These are phyloP conservation scores for Tetragonula carbonaria DNA, from an alignment of 2,888 invertebrate genomes.

Conservation along the genomic window DNA sequence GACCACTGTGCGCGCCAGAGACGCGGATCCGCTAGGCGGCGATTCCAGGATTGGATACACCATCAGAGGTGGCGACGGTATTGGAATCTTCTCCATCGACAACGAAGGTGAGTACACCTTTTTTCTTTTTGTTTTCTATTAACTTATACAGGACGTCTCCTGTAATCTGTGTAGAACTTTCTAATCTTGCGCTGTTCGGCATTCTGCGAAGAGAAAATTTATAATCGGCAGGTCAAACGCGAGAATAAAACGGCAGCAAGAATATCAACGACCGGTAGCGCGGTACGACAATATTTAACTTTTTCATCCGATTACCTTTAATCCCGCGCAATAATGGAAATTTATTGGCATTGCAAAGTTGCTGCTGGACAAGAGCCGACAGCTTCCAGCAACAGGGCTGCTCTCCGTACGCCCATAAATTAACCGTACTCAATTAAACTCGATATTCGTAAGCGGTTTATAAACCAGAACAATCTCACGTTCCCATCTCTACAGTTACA, in stretches of 20 bases:
- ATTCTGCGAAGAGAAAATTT: too few species aligned
- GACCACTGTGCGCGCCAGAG: conserved; percentile 90
- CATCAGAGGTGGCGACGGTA: conserved; percentile 94
- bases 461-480: not conserved
- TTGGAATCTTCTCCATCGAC: conserved; percentile 96
- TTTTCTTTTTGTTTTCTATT: not conserved
- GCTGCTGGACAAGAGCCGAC: conserved; percentile 10
- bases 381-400: conserved; percentile 17
- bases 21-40: conserved; percentile 91
- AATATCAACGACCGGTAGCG: conserved; percentile 11
- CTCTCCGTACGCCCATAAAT: conserved; percentile 67
- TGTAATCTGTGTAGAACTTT: too few species aligned
- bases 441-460: conserved; percentile 34
- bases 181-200: too few species aligned
- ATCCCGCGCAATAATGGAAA: conserved; percentile 23
- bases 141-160: too few species aligned
- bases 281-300: conserved; percentile 30
- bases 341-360: conserved; percentile 36
- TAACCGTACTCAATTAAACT: conserved; percentile 59
- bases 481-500: not conserved
- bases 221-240: not conserved
- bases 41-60: conserved; percentile 94
- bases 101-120: conserved; percentile 88
- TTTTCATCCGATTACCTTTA: conserved; percentile 34
- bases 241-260: not conserved